These are phyloP conservation scores for Agrenia bidenticulata DNA, from an alignment of 2,888 invertebrate genomes.

Conservation along the genomic window DNA sequence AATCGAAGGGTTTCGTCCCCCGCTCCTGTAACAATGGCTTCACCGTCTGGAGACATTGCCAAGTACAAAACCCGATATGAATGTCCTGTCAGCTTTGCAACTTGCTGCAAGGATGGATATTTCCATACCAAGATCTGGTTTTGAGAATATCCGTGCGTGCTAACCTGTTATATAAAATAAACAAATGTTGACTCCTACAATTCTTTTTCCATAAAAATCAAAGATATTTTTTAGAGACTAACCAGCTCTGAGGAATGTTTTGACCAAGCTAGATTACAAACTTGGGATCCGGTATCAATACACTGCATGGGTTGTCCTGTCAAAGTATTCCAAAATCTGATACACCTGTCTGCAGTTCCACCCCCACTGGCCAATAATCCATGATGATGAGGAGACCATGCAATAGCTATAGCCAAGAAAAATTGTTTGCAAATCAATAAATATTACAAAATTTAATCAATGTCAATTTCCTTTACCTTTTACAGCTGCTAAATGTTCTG, in stretches of 20 bases:
- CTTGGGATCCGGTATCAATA: slow-evolving; percentile 96
- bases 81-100: slow-evolving; percentile 95
- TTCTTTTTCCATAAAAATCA: slow-evolving; percentile 9
- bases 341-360: slow-evolving; percentile 93
- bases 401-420: slow-evolving; percentile 87
- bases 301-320: slow-evolving; percentile 98
- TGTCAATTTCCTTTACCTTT: slow-evolving; percentile 65
- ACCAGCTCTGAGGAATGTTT: slow-evolving; percentile 97
- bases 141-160: slow-evolving; percentile 97
- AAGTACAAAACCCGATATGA: slow-evolving; percentile 93
- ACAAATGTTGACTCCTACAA: too few relatives aligned
- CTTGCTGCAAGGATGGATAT: slow-evolving; percentile 93
- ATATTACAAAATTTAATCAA: not conserved
- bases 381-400: slow-evolving; percentile 99
- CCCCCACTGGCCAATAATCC: slow-evolving; percentile 94
- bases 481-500: slow-evolving; percentile 94
- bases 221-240: slow-evolving; percentile 46
- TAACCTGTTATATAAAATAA: too few relatives aligned
- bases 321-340: slow-evolving; percentile 97
- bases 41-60: slow-evolving; percentile 96
- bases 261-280: slow-evolving; percentile 98
- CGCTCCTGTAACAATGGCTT: slow-evolving; percentile 97
- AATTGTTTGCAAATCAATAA: too few relatives aligned
- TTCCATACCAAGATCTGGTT: slow-evolving; percentile 99
- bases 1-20: slow-evolving; percentile 97